Base-by-base conservation (phyloP, 2,888 invertebrate genomes). In the Caenorhabditis wallacei region DNA sequence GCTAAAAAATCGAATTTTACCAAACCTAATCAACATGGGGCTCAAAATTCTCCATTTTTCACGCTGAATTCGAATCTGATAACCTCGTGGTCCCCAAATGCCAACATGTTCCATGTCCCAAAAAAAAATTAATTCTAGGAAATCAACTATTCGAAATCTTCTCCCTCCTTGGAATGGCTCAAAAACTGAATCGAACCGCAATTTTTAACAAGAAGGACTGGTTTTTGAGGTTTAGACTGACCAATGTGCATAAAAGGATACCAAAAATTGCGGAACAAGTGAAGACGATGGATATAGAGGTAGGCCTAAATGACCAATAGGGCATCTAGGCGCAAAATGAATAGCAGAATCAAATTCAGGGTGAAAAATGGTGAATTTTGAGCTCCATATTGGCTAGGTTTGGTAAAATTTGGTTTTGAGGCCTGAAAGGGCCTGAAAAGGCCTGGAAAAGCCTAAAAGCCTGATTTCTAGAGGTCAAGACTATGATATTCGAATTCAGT, bases 131-230 rank as follows among this genome's bases (percentile, higher is more conserved):
- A 43, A 43, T 43, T 69, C 35, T 48, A 68, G 82, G 82, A 43
- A 82, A 82, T 40, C 76, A 78, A 26, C 26, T 82, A 13, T 82
- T 82, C 66, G 82, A 82, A 43, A 59, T 70, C 16, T 72, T 82
- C n/a, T 66, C 82, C 2, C 66, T 82, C 1, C 63, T 82, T 20
- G 76, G 76, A 35, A 71, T 78, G 37, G 82, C 82, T 4, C 24
- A 35, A 26, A 66, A 24, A 20, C 37, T 76, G 4, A 71, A 76
- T 71, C 22, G 82, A 53, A 82, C 76, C 8, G 76, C 82, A 13
- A 71, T 82, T 46, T 82, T 75, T 35, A 68, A 76, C 26, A 24
- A 20, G 13, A 64, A 56, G 35, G 76, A 82, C 66, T 68, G 24
- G 20, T n/a, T 22, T n/a, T 26, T 81, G 4, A 30, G 64, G 2